Evolutionary conservation across 2,888 invertebrate genomes (phyloP), one percentile per base, ranked within the genome.

Genomic region (Synergus laeviventris): DNA sequence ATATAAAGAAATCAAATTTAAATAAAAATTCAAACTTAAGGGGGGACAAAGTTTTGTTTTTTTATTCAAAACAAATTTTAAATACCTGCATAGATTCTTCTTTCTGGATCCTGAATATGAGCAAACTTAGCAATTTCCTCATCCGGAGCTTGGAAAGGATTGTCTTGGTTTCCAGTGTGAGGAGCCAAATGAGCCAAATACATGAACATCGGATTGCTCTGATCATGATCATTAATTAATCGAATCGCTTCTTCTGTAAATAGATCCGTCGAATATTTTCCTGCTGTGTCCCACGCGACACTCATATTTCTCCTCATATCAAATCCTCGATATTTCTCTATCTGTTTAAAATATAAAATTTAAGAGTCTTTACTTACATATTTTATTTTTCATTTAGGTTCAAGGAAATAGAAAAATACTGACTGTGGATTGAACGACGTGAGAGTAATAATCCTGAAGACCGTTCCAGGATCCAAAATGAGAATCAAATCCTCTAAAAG

Each of bases 381-480:
- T 60, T 21, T 16, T 60, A 31, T 9, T 8, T 12, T 36, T 62
- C 31, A n/a, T 31, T 18, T 62, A 1, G n/a, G 2, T 39, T 38
- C 38, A 16, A 18, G 12, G 12, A 16, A 61, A 31, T 24, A 16
- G 16, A 39, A 21, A 38, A 74, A 42, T 60, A 87, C 89, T 90
- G 87, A 93, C 93, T 76, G 91, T 90, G 21, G 92, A 91, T 79
- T 91, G 89, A 1, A 91, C 91, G 14, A 90, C 88, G 87, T 95
- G 95, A 78, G 93, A 93, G 87, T 94, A 96, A 88, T 96, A 97
- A 89, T 96, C 96, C 70, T 94, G 93, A 80, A 93, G 94, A 0
- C 96, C 96, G 70, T 95, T 94, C 91, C 95, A 94, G 91, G 95
- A 96, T n/a, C 97, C 97, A 84, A 95, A 94, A 89, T 96, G 96